A percentile compares a stretch with the other conserved stretches of the same genome.
Evolutionary conservation across 2,888 invertebrate genomes (phyloP).

Genomic region (Pinctada fucata): DNA sequence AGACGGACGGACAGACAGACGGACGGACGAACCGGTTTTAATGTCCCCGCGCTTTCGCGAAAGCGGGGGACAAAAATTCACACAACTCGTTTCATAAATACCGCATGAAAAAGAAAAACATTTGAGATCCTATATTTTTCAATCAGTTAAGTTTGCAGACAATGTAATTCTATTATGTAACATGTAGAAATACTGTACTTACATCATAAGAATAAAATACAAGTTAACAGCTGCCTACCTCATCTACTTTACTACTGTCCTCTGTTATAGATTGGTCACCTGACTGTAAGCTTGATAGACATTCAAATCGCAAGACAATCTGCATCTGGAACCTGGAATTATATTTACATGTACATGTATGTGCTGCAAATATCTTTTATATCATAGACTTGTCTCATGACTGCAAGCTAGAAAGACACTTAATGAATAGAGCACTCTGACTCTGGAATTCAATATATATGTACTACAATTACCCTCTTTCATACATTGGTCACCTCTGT

Average conservation of each 20-base stretch:
- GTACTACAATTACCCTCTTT: too few species aligned
- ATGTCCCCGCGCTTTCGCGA: too few species aligned
- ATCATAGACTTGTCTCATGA: too few species aligned
- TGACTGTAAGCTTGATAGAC: constrained; percentile 51
- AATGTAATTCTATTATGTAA: background rate
- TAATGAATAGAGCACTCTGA: too few species aligned
- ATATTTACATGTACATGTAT: background rate
- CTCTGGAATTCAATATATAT: too few species aligned
- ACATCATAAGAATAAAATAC: background rate
- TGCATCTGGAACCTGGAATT: constrained; percentile 63
- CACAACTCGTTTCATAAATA: too few species aligned
- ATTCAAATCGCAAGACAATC: constrained; percentile 61
- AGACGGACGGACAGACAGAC: too few species aligned
- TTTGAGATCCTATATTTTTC: background rate
- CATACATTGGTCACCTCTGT: too few species aligned
- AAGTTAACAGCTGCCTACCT: constrained; percentile 38
- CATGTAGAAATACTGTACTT: background rate
- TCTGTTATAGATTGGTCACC: constrained; percentile 50
- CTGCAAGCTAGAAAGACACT: too few species aligned
- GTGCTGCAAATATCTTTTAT: too few species aligned
- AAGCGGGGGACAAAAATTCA: too few species aligned
- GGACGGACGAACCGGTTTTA: too few species aligned
- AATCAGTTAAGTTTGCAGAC: background rate
- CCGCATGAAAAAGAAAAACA: background rate
- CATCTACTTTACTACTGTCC: constrained; percentile 51